These are phyloP conservation scores for Cecropterus lyciades DNA, from an alignment of 1,140 invertebrate genomes.

Conservation along the genomic window DNA sequence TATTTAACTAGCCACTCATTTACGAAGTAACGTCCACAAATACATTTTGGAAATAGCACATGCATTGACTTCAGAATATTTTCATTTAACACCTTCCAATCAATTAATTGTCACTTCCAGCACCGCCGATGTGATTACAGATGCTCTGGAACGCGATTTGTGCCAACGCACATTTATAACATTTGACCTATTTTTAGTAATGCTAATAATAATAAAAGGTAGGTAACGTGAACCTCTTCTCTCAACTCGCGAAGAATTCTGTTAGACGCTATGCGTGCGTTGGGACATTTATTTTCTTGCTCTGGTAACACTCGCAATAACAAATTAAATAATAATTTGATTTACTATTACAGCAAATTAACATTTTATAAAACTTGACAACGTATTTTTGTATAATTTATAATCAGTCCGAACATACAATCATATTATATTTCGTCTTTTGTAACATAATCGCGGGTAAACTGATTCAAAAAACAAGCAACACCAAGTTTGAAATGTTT, in stretches of 20 bases:
- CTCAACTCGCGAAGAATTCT: conserved; percentile 66
- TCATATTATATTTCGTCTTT: not conserved
- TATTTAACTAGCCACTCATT: too few relatives aligned
- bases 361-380: too few relatives aligned
- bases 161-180: conserved; percentile 78
- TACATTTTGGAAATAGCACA: too few relatives aligned
- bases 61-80: not conserved
- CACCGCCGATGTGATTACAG: conserved; percentile 64
- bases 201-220: conserved; percentile 83
- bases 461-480: conserved; percentile 47
- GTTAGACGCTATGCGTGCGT: conserved; percentile 41
- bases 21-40: too few relatives aligned
- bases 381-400: too few relatives aligned
- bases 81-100: not conserved
- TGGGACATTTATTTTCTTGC: conserved; percentile 44
- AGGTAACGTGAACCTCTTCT: conserved; percentile 80
- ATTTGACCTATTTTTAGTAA: conserved; percentile 83
- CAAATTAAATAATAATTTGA: not conserved
- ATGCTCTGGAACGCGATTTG: conserved; percentile 57
- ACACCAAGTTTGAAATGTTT: conserved; percentile 59
- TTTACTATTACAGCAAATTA: not conserved
- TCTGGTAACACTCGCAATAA: conserved; percentile 48
- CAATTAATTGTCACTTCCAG: conserved; percentile 39
- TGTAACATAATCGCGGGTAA: conserved; percentile 27
- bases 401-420: not conserved